Base-by-base conservation (phyloP, 1,140 invertebrate genomes). In the Leptonema lineaticorne region DNA sequence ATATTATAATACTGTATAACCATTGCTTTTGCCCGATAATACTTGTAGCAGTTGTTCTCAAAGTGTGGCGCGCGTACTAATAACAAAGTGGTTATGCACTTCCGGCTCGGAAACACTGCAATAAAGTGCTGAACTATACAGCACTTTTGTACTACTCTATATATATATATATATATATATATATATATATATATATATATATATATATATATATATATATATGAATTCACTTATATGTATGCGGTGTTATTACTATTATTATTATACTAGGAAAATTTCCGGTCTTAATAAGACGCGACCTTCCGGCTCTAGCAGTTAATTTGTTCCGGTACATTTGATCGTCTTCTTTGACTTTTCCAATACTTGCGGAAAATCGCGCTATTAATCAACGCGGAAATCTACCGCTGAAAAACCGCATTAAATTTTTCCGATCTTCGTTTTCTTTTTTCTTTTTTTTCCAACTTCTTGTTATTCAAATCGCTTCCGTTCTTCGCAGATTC, bases 281-380 rank as follows among this genome's bases (percentile, higher is more conserved):
- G 33, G 22, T 45, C 45, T 62, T 62, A 60, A 62, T 62, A 62
- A 62, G 59, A 62, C 22, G 30, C 59, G 30, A 45, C 59, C 59
- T 62, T 62, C 59, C 37, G 14, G 33, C 30, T 67, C 27, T 67
- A 26, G 29, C 65, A 67, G 65, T 67, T 59, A 67, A 67, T 67
- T 67, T 67, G 65, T 67, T 67, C 65, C 65, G 65, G 65, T 67
- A 67, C 65, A 67, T 67, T 67, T 59, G 29, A 41, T 48, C 18
- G 26, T 20, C 28, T 58, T 11, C 24, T 20, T 6, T 48, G 14
- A 11, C 28, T 18, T 48, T 67, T 67, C 60, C 53, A 56, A 48
- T 67, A 59, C 56, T 59, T 60, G 53, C 56, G 65, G 65, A 58
- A 56, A 59, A 67, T 58, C 56, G 41, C 37, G 26, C 45, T 59